Percentiles rank a stretch among this genome's conserved stretches.
Conservation (phyloP, 2,797 vertebrate genomes). For the Knipowitschia caucasica region DNA sequence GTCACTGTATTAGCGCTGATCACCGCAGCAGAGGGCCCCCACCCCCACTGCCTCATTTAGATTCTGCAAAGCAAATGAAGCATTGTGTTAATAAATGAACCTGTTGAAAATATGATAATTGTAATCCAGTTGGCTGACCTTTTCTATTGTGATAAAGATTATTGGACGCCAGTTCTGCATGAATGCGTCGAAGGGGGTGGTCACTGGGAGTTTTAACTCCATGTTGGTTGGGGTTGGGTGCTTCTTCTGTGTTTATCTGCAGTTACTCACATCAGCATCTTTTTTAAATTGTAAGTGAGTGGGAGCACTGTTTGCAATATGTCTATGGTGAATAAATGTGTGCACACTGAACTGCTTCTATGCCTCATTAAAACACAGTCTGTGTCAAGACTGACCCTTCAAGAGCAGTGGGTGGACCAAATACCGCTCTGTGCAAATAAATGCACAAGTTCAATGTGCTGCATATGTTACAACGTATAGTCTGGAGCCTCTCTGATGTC, state of each 20-base stretch:
- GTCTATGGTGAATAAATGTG: slow-evolving; percentile 7
- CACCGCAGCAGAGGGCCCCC: slow-evolving; percentile 51
- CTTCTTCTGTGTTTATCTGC: slow-evolving; percentile 59
- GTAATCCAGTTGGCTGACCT: slow-evolving; percentile 56
- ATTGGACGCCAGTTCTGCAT: slow-evolving; percentile 40
- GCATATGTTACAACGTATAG: slow-evolving; percentile 19
- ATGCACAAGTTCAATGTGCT: slow-evolving; percentile 43
- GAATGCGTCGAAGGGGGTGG: slow-evolving; percentile 23
- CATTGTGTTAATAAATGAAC: slow-evolving; percentile 58
- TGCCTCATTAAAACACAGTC: slow-evolving; percentile 64
- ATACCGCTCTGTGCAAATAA: slow-evolving; percentile 57
- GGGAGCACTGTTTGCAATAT: slow-evolving; percentile 38
- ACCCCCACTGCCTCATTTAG: slow-evolving; percentile 47
- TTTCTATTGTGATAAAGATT: slow-evolving; percentile 51
- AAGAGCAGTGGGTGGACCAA: slow-evolving; percentile 63
- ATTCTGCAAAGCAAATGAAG: slow-evolving; percentile 67
- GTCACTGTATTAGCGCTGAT: slow-evolving; percentile 68
- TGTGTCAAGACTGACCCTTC: slow-evolving; percentile 66
- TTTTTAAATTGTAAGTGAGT: slow-evolving; percentile 61
- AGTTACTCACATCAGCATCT: slow-evolving; percentile 69
- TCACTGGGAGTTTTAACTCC: slow-evolving; percentile 36
- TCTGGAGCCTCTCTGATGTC: slow-evolving; percentile 35
- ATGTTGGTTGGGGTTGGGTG: slow-evolving; percentile 41
- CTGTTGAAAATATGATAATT: slow-evolving; percentile 70
- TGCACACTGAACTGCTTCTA: slow-evolving; percentile 13